phyloP scores from a whole-genome alignment of 1,140 invertebrate species.

The Galleria mellonella region DNA sequence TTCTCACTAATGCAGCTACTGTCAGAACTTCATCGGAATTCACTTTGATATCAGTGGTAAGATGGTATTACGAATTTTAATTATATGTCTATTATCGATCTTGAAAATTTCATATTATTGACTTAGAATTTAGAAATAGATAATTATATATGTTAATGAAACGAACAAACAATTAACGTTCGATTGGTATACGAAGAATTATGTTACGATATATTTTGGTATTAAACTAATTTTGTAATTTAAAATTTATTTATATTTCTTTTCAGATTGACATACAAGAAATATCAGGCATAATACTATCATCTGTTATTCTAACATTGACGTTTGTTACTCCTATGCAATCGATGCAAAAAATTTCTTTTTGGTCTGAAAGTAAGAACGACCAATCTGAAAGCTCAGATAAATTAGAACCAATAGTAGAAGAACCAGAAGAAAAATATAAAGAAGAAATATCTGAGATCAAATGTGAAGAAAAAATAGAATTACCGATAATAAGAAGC shows the following conservation, averaged over 20 bases:
- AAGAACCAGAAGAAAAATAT: conserved; percentile 13
- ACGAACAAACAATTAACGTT: no score
- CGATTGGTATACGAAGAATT: no score
- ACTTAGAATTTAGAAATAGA: not conserved
- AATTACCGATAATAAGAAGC: conserved; percentile 24
- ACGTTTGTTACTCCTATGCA: conserved; percentile 82
- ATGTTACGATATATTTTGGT: not conserved
- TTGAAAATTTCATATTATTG: no score
- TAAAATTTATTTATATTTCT: conserved; percentile 9
- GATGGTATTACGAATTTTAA: conserved; percentile 16
- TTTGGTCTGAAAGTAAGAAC: conserved; percentile 18
- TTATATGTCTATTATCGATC: no score
- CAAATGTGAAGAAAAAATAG: conserved; percentile 18
- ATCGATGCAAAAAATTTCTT: conserved; percentile 76
- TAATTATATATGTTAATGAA: not conserved
- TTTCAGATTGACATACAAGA: conserved; percentile 64
- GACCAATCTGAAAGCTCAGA: conserved; percentile 10
- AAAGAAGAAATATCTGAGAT: conserved; percentile 11
- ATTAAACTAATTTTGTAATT: not conserved
- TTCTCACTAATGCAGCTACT: conserved; percentile 77
- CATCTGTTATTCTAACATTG: conserved; percentile 77
- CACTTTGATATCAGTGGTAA: conserved; percentile 71
- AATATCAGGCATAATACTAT: conserved; percentile 59
- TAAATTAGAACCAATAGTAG: conserved; percentile 10
- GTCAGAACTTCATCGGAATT: conserved; percentile 75